phyloP scores from a whole-genome alignment of 2,797 vertebrate species.

The Rhinichthys osculus region DNA sequence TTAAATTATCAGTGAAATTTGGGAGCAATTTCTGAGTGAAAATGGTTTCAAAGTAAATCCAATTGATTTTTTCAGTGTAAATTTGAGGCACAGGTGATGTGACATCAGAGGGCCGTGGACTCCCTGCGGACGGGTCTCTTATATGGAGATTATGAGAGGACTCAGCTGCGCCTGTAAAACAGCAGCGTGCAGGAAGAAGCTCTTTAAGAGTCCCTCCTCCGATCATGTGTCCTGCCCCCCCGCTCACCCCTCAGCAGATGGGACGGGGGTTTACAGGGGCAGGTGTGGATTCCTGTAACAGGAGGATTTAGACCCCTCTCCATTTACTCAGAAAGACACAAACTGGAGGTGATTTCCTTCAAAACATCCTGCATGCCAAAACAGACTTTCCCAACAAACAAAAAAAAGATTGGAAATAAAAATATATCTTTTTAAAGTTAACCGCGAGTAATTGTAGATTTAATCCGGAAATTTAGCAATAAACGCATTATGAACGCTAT shows the following conservation, averaged over 20 bases:
- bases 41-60: not conserved
- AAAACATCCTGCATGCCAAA: not conserved
- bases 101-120: not conserved
- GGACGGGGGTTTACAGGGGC: slow-evolving; percentile 58
- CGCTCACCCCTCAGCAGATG: slow-evolving; percentile 13
- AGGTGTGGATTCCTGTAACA: slow-evolving; percentile 61
- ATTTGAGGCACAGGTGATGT: not conserved
- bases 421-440: too few relatives aligned
- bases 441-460: not conserved
- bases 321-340: not conserved
- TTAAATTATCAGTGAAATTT: too few relatives aligned
- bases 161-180: slow-evolving; percentile 50
- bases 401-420: not conserved
- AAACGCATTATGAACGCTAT: not conserved
- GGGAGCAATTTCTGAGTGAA: not conserved
- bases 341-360: too few relatives aligned
- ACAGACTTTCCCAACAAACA: not conserved
- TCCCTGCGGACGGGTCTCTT: slow-evolving; percentile 27
- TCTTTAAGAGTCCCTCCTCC: slow-evolving; percentile 37
- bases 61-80: too few relatives aligned
- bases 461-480: not conserved
- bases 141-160: slow-evolving; percentile 39
- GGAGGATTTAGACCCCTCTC: not conserved
- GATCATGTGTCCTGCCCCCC: slow-evolving; percentile 9
- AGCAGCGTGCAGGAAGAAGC: slow-evolving; percentile 25